phyloP scores from a whole-genome alignment of 2,888 invertebrate genomes.

The Psylliodes chrysocephalus region DNA sequence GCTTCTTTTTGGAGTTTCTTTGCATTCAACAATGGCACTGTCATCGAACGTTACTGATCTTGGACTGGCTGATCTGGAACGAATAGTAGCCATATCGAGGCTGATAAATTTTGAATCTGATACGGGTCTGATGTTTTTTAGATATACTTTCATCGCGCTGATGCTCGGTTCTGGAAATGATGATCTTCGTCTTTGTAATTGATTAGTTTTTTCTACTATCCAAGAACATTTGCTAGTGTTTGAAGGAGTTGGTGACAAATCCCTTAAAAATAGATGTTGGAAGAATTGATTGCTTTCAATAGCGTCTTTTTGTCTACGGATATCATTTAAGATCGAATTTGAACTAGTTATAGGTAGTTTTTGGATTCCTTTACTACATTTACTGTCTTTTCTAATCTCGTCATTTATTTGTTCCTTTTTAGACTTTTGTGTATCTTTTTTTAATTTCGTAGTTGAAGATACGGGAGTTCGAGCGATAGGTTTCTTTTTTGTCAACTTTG shows the following conservation, averaged over 20 bases:
- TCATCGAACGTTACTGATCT: constrained; percentile 69
- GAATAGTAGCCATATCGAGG: constrained; percentile 67
- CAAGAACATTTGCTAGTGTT: constrained; percentile 66
- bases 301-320: constrained; percentile 69
- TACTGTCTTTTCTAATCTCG: constrained; percentile 55
- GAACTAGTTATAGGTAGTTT: constrained; percentile 45
- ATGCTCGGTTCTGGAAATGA: constrained; percentile 67
- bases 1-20: constrained; percentile 60
- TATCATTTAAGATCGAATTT: constrained; percentile 62
- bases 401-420: constrained; percentile 59
- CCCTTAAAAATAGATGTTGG: constrained; percentile 75
- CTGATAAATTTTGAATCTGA: constrained; percentile 77
- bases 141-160: constrained; percentile 71
- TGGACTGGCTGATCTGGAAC: constrained; percentile 70
- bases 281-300: constrained; percentile 75
- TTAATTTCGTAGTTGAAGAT: constrained; percentile 2
- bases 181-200: constrained; percentile 67
- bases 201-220: constrained; percentile 76
- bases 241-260: constrained; percentile 62
- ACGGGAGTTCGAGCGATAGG: constrained; percentile 17
- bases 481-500: constrained; percentile 41
- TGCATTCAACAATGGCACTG: constrained; percentile 5
- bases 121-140: constrained; percentile 76
- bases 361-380: constrained; percentile 39
- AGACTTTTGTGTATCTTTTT: constrained; percentile 55